A percentile compares a stretch with the other conserved stretches of the same genome.
Evolutionary conservation across 1,140 invertebrate species (phyloP).

Genomic region (Drosophila ananassae): DNA sequence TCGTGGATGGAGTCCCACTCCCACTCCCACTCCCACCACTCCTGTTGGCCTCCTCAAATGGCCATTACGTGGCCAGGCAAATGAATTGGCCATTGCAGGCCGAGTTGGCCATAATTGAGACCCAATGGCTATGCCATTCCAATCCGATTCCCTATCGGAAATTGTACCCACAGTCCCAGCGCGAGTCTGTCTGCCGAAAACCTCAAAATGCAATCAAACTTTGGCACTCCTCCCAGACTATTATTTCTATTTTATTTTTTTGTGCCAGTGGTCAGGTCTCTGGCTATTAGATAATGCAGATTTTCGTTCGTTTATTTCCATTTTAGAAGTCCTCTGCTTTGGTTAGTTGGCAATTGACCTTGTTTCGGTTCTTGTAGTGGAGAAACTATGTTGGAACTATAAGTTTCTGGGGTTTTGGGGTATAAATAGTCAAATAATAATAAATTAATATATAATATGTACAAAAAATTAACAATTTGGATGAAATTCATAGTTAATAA

Average conservation of each 20-base stretch:
- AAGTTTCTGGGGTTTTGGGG: not conserved
- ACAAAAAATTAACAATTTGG: too few relatives aligned
- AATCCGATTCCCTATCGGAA: constrained; percentile 33
- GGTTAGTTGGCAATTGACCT: not conserved
- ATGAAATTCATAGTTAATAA: too few relatives aligned
- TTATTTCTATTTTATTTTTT: not conserved
- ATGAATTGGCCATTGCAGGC: constrained; percentile 59
- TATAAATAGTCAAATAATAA: too few relatives aligned
- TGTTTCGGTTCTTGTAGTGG: not conserved
- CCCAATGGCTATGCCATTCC: constrained; percentile 32
- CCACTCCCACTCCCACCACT: not conserved
- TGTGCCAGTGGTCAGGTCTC: not conserved
- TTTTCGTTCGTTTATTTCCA: not conserved
- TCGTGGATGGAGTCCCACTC: constrained; percentile 1
- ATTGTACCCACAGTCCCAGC: constrained; percentile 33
- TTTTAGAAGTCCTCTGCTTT: not conserved
- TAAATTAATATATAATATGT: too few relatives aligned
- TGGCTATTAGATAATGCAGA: not conserved
- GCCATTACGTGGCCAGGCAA: constrained; percentile 69
- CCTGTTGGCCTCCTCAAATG: constrained; percentile 52
- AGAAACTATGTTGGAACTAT: not conserved
- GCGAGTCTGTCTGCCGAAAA: constrained; percentile 4
- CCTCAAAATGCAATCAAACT: constrained; percentile 54
- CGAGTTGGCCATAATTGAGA: constrained; percentile 69
- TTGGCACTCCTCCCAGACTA: constrained; percentile 11